Evolutionary conservation across 2,797 vertebrate genomes (phyloP).

Genomic region (Momotus momota): DNA sequence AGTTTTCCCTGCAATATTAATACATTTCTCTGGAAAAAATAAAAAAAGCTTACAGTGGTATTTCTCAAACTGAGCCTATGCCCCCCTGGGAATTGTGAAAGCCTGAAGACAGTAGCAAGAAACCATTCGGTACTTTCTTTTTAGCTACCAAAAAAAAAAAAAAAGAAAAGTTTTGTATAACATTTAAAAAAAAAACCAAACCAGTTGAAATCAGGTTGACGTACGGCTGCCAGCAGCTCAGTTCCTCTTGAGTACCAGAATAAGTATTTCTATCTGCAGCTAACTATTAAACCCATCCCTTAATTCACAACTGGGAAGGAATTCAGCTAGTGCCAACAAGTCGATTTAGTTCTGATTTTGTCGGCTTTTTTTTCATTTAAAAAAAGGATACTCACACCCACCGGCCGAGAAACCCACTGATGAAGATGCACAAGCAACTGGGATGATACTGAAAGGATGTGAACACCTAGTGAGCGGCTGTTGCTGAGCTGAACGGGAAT

Average conservation of each 20-base stretch:
- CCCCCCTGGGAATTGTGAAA: slow-evolving; percentile 21
- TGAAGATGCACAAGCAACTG: background rate
- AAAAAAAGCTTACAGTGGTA: background rate
- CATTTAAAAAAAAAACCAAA: background rate
- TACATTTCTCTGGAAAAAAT: background rate
- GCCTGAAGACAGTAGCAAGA: slow-evolving; percentile 35
- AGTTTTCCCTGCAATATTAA: slow-evolving; percentile 19
- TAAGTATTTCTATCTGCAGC: background rate
- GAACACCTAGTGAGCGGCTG: background rate
- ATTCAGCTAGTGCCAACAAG: background rate
- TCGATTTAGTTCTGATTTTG: background rate
- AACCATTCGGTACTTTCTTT: slow-evolving; percentile 4
- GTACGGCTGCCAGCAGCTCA: background rate
- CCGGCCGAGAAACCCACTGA: background rate
- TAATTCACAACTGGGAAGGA: background rate
- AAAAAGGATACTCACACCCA: background rate
- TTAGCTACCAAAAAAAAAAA: slow-evolving; percentile 28
- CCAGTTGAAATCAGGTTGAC: background rate
- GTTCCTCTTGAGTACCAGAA: background rate
- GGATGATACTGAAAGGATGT: fast-evolving
- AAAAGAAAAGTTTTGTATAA: slow-evolving; percentile 6
- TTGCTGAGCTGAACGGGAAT: background rate
- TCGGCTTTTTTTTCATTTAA: background rate
- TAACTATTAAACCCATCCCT: background rate
- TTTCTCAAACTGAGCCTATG: slow-evolving; percentile 29